Percentiles rank a stretch among this genome's conserved stretches.
Evolutionary conservation across 2,113 vertebrate genomes (phyloP).

Genomic region (Prinia subflava): DNA sequence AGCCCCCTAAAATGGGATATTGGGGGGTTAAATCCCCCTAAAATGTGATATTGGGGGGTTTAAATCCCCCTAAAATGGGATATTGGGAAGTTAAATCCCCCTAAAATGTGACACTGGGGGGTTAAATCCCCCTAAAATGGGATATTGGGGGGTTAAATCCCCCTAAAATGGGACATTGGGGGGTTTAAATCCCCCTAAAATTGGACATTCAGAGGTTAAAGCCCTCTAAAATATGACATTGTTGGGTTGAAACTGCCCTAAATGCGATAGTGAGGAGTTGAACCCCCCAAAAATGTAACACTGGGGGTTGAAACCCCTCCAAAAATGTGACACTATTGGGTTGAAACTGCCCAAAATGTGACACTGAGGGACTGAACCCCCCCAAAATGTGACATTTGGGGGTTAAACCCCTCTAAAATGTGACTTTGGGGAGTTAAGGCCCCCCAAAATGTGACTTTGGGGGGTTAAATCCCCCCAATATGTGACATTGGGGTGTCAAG

Average conservation of each 20-base stretch:
- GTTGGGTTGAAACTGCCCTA: too few species aligned
- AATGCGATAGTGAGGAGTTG: background rate
- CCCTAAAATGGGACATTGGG: background rate
- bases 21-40: background rate
- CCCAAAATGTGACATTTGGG: too few species aligned
- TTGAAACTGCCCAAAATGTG: too few species aligned
- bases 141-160: background rate
- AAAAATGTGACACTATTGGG: background rate
- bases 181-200: too few species aligned
- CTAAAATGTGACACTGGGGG: too few species aligned
- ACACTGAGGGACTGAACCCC: too few species aligned
- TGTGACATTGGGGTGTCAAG: too few species aligned
- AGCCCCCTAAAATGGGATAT: background rate
- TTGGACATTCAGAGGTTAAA: too few species aligned
- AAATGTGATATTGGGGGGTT: background rate
- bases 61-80: too few species aligned
- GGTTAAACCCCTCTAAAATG: background rate
- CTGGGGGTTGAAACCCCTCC: rapidly evolving
- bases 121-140: background rate
- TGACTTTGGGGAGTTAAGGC: rapidly evolving
- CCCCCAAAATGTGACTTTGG: too few species aligned
- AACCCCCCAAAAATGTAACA: background rate
- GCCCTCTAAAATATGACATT: too few species aligned
- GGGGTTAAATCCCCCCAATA: too few species aligned
- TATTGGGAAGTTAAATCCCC: background rate